Percentiles rank a stretch among this genome's conserved stretches.
These are phyloP conservation scores for Volucella bombylans DNA, from an alignment of 2,888 invertebrate genomes.

Conservation along the genomic window DNA sequence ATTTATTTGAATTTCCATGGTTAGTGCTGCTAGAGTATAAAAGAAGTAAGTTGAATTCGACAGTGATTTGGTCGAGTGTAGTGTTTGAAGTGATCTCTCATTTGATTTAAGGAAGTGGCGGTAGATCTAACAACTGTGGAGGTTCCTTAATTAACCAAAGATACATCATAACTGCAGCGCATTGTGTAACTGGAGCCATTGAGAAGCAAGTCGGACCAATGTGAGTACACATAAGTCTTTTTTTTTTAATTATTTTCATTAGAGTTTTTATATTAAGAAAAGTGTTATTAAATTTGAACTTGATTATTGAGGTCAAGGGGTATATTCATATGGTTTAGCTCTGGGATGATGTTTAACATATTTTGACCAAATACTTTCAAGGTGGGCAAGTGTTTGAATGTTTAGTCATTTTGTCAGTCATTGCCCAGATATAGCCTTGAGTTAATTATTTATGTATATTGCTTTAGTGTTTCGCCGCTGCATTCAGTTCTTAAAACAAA, in stretches of 20 bases:
- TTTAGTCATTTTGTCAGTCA: too few species aligned
- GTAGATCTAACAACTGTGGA: slow-evolving; percentile 79
- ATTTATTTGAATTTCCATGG: slow-evolving; percentile 88
- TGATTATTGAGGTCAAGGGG: too few species aligned
- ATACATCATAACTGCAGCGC: slow-evolving; percentile 86
- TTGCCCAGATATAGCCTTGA: too few species aligned
- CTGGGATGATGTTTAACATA: too few species aligned
- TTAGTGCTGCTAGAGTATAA: slow-evolving; percentile 86
- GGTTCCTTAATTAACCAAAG: slow-evolving; percentile 81
- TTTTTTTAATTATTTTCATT: background rate
- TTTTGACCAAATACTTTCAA: too few species aligned
- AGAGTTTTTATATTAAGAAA: too few species aligned
- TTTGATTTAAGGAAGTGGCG: slow-evolving; percentile 72
- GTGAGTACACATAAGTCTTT: slow-evolving; percentile 81
- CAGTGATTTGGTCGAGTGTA: slow-evolving; percentile 35
- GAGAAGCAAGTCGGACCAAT: slow-evolving; percentile 83
- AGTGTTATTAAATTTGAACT: too few species aligned
- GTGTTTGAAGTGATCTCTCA: background rate
- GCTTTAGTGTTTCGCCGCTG: too few species aligned
- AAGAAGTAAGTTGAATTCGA: slow-evolving; percentile 76
- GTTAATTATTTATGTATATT: too few species aligned
- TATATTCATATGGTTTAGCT: too few species aligned
- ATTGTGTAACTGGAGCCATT: slow-evolving; percentile 84
- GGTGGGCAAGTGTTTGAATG: too few species aligned
- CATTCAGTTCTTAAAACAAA: too few species aligned